These are phyloP conservation scores for Scatophagus argus DNA, from an alignment of 2,113 vertebrate genomes.

Conservation along the genomic window DNA sequence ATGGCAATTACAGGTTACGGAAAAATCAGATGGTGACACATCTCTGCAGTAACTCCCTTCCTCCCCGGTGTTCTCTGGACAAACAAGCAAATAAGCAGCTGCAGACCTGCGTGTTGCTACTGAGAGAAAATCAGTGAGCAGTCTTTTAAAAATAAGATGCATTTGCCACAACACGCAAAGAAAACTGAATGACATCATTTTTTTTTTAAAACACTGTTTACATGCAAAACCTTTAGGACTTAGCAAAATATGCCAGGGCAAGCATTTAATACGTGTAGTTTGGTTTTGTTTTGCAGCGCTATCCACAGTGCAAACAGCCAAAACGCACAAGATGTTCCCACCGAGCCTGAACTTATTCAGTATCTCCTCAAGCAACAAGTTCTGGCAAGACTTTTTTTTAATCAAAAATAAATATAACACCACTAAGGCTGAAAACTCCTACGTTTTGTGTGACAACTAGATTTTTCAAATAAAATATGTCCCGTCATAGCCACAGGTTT, in stretches of 20 bases:
- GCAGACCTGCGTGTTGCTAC: conserved; percentile 2
- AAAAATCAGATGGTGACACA: background rate
- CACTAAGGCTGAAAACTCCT: conserved; percentile 3
- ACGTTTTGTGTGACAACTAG: background rate
- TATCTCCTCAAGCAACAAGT: conserved; percentile 69
- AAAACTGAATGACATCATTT: background rate
- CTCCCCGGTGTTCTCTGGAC: background rate
- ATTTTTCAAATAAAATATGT: background rate
- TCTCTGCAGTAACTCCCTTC: background rate
- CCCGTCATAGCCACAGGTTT: conserved; percentile 1
- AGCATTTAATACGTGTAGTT: background rate
- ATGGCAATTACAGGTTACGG: too few relatives aligned
- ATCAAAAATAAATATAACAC: background rate
- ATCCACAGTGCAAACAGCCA: background rate
- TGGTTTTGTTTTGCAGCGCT: background rate
- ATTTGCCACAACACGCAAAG: background rate
- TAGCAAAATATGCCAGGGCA: background rate
- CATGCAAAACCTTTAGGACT: background rate
- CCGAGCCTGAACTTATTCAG: background rate
- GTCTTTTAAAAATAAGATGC: accelerated
- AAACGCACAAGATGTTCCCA: conserved; percentile 31
- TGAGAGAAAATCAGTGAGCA: background rate
- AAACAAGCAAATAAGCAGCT: background rate
- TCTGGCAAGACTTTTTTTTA: conserved; percentile 31
- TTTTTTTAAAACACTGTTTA: background rate